Conservation (phyloP, 2,113 vertebrate genomes). For the Polypterus bichir region DNA sequence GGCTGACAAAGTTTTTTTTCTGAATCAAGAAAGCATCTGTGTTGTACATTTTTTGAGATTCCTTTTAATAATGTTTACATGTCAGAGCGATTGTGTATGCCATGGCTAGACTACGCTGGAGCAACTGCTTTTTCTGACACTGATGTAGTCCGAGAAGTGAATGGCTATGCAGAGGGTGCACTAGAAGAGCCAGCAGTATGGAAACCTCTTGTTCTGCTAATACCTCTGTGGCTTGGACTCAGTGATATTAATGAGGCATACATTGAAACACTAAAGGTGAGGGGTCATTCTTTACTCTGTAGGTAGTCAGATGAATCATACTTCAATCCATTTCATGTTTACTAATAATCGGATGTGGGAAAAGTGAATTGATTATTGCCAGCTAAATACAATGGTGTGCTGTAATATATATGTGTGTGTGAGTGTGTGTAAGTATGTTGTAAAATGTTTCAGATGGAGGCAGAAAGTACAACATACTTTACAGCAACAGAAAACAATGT, state of each 20-base stretch:
- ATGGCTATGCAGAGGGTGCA: constrained; percentile 55
- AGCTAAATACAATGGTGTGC: too few species aligned
- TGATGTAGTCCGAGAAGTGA: constrained; percentile 36
- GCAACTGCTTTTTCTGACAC: constrained; percentile 36
- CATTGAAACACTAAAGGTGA: constrained; percentile 88
- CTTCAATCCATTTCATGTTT: too few species aligned
- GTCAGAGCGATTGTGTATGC: constrained; percentile 74
- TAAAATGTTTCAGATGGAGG: too few species aligned
- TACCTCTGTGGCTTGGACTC: constrained; percentile 87
- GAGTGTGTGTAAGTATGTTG: too few species aligned
- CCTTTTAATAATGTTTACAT: constrained; percentile 14
- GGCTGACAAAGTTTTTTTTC: too few species aligned
- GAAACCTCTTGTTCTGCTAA: constrained; percentile 88
- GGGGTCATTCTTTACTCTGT: neutral
- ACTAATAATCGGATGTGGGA: too few species aligned
- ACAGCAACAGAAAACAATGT: too few species aligned
- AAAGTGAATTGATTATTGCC: too few species aligned
- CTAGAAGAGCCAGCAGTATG: constrained; percentile 50
- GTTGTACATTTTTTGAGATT: constrained; percentile 5
- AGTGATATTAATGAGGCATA: constrained; percentile 95
- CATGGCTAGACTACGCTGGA: constrained; percentile 39
- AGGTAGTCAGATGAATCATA: too few species aligned
- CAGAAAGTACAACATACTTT: too few species aligned
- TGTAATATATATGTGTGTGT: too few species aligned
- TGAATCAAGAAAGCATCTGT: too few species aligned